Conservation (phyloP, 1,140 invertebrate species). For the Tachypleus tridentatus region DNA sequence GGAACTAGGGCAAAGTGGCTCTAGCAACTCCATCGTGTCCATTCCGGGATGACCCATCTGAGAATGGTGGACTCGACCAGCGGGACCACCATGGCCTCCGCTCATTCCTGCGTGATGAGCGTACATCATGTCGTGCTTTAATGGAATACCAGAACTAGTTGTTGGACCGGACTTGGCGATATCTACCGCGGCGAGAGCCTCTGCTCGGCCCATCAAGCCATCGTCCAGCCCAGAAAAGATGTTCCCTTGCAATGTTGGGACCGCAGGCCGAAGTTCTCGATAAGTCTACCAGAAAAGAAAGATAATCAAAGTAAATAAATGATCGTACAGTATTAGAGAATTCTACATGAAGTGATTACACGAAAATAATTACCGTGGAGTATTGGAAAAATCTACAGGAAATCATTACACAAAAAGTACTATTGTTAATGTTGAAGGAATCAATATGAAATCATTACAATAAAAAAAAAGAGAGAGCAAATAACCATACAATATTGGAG, state of each 20-base stretch:
- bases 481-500: too few species aligned
- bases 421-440: too few species aligned
- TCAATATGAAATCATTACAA: too few species aligned
- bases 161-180: conserved; percentile 63
- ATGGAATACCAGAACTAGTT: conserved; percentile 41
- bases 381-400: too few species aligned
- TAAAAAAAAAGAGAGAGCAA: too few species aligned
- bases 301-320: too few species aligned
- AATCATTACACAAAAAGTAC: too few species aligned
- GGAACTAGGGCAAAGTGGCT: conserved; percentile 66
- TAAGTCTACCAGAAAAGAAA: conserved; percentile 5
- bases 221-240: conserved; percentile 86
- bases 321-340: too few species aligned
- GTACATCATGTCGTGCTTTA: conserved; percentile 90
- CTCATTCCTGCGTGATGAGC: conserved; percentile 57
- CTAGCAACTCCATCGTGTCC: conserved; percentile 84
- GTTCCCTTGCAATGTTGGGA: conserved; percentile 56
- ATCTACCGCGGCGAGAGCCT: conserved; percentile 81
- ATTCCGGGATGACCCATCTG: conserved; percentile 83
- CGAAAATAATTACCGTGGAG: too few species aligned
- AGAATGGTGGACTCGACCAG: conserved; percentile 52
- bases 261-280: too few species aligned
- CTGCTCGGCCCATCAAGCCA: conserved; percentile 76
- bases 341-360: too few species aligned
- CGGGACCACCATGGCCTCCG: conserved; percentile 47